Conservation (phyloP, 2,797 vertebrate species). For the Vireo griseus region DNA sequence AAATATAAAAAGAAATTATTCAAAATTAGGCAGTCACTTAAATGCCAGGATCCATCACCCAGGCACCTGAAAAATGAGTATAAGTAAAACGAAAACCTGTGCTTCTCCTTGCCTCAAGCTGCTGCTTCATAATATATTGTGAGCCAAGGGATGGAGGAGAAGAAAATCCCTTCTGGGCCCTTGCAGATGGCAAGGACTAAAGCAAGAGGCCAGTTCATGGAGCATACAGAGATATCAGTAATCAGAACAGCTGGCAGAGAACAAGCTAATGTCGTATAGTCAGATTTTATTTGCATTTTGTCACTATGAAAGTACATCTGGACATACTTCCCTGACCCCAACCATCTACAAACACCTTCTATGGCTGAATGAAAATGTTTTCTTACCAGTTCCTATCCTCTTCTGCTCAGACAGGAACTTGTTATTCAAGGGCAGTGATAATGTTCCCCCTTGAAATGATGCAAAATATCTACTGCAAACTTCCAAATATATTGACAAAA, state of each 20-base stretch:
- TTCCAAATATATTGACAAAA: neutral
- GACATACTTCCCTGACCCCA: neutral
- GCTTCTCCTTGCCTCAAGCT: neutral
- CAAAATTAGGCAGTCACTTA: neutral
- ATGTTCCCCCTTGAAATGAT: neutral
- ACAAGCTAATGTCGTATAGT: neutral
- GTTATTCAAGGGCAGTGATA: neutral
- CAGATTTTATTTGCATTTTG: neutral
- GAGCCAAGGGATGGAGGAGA: neutral
- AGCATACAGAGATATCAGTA: neutral
- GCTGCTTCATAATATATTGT: neutral
- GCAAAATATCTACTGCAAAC: neutral
- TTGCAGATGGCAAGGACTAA: neutral
- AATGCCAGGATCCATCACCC: neutral
- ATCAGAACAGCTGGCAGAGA: neutral
- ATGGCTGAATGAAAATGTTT: neutral
- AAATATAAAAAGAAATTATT: neutral
- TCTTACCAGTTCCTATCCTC: neutral
- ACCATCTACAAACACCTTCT: neutral
- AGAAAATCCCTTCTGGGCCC: neutral
- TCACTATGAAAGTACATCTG: neutral
- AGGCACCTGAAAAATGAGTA: neutral
- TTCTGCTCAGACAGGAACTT: fast-evolving
- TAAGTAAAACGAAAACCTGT: neutral
- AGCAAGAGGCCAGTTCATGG: neutral